Evolutionary conservation across 2,888 invertebrate genomes (phyloP), one percentile per base, ranked within the genome.

Genomic region (Drosophila mercatorum): DNA sequence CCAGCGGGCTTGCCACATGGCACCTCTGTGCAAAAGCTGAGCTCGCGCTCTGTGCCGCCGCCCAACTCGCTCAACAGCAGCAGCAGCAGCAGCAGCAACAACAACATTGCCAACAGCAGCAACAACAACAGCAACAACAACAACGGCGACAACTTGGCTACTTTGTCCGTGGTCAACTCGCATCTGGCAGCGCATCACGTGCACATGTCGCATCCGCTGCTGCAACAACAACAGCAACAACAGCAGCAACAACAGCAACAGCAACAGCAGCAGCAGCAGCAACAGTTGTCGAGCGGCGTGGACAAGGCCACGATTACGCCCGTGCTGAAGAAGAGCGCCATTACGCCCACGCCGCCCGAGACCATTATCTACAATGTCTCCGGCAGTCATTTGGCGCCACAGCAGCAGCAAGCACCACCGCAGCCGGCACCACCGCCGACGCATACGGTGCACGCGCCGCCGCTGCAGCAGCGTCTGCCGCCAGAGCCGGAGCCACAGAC

Each of bases 271-370:
- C 67, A 63, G 4, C 64, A 55, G 12, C 72, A 75, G 89, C 92
- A 91, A 83, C 56, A 73, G 17, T 44, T 67, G 44, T 57, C 43
- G 34, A 44, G 57, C 14, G n/a, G 53, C 26, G 70, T 70, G 10
- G 95, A 95, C 38, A 94, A 95, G 78, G 95, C 96, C 53, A 95
- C 95, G 34, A 95, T 96, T 59, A 95, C 95, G 12, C 95, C 95
- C 0, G 95, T 90, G 69, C 68, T 90, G 7, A 89, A 91, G 41
- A 70, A 79, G 34, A 82, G 85, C 17, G 64, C 78, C 0, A 51
- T 60, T 66, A 75, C 84, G 11, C 72, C 84, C 5, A 76, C 88
- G 51, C 88, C 84, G 8, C 78, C 89, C 26, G 75, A 94, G 91
- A 89, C 90, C 8, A 91, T 92, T 14, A 92, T 92, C 6, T 92